Evolutionary conservation across 2,888 invertebrate species (phyloP).

Genomic region (Acrobasis suavella): DNA sequence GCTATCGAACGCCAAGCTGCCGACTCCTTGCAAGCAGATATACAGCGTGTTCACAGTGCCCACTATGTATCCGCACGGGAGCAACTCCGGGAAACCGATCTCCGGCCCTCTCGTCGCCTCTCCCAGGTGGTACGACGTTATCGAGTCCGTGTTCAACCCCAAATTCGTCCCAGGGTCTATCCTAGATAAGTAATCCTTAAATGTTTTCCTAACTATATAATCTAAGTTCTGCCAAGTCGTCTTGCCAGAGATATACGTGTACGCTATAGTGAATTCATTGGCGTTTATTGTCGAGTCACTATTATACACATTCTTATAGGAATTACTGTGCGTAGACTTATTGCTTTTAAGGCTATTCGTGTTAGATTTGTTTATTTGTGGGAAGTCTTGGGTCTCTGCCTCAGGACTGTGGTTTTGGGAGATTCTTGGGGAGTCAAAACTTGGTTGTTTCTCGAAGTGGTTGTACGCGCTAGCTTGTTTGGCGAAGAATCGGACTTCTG

Average conservation of each 20-base stretch:
- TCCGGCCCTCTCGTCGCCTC: constrained; percentile 92
- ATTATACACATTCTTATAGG: constrained; percentile 77
- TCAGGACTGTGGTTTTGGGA: constrained; percentile 76
- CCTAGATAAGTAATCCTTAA: constrained; percentile 96
- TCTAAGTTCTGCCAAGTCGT: constrained; percentile 98
- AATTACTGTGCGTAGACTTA: constrained; percentile 78
- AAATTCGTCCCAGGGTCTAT: constrained; percentile 96
- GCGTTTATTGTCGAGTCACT: constrained; percentile 81
- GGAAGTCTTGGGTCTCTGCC: constrained; percentile 69
- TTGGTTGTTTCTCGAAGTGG: constrained; percentile 74
- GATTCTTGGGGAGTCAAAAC: constrained; percentile 73
- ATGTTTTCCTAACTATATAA: constrained; percentile 93
- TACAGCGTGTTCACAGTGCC: constrained; percentile 93
- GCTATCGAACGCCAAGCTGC: constrained; percentile 96
- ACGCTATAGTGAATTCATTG: constrained; percentile 92
- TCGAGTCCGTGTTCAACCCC: constrained; percentile 92
- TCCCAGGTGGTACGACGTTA: constrained; percentile 96
- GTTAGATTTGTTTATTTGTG: constrained; percentile 76
- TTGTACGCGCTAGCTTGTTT: constrained; percentile 75
- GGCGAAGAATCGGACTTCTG: constrained; percentile 83
- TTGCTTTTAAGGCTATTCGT: constrained; percentile 81
- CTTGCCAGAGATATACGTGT: constrained; percentile 94
- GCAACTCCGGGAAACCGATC: constrained; percentile 91
- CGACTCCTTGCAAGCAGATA: constrained; percentile 94
- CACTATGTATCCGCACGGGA: constrained; percentile 96